Conservation (phyloP, 2,113 vertebrate species). For the Leucopternis melanops region DNA sequence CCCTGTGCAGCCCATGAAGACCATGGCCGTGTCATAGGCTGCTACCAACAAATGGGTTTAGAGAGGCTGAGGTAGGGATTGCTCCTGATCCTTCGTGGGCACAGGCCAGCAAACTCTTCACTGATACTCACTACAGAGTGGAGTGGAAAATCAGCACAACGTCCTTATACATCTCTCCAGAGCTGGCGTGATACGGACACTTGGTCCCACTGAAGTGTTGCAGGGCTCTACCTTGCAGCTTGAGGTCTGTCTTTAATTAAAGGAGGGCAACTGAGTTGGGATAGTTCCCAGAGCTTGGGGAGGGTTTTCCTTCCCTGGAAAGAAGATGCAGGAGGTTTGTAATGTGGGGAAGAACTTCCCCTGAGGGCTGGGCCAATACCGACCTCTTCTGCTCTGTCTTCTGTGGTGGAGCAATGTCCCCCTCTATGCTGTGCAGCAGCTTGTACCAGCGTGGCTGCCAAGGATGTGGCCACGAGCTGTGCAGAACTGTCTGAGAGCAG, state of each 20-base stretch:
- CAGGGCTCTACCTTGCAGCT: neutral
- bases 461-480: accelerated
- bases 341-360: neutral
- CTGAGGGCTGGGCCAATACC: neutral
- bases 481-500: neutral
- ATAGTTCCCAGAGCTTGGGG: neutral
- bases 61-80: neutral
- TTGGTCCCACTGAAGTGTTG: neutral
- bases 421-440: neutral
- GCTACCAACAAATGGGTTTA: neutral
- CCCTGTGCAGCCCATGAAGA: neutral
- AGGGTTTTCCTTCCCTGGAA: neutral
- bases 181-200: neutral
- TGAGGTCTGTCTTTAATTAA: neutral
- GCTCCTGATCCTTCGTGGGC: neutral
- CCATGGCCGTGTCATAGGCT: accelerated
- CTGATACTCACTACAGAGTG: neutral
- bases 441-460: neutral
- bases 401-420: neutral
- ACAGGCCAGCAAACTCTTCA: neutral
- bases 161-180: neutral
- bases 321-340: neutral
- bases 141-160: neutral
- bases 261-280: neutral
- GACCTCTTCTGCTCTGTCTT: neutral